Conservation (phyloP, 2,888 invertebrate species). For the Dascillus cervinus region DNA sequence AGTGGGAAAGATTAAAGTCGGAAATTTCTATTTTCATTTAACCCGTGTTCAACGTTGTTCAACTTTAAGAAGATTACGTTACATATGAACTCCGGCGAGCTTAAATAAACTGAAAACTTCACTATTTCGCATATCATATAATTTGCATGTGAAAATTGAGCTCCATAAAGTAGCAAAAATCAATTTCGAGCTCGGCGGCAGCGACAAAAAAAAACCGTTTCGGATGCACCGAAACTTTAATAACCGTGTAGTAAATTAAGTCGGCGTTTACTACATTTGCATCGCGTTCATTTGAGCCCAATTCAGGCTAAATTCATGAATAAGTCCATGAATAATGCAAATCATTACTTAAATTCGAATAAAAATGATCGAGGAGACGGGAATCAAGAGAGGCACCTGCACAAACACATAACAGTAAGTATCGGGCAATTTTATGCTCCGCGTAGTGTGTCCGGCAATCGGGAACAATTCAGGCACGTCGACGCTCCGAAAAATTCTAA, state of each 20-base stretch:
- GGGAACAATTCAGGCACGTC: background rate
- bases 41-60: too few species aligned
- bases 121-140: constrained; percentile 18
- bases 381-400: constrained; percentile 13
- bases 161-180: too few species aligned
- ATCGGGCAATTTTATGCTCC: constrained; percentile 27
- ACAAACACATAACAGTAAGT: constrained; percentile 18
- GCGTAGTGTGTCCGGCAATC: constrained; percentile 23
- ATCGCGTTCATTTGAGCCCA: constrained; percentile 30
- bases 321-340: constrained; percentile 28
- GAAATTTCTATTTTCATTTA: too few species aligned
- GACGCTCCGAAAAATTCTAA: background rate
- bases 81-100: too few species aligned
- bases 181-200: too few species aligned
- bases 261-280: constrained; percentile 23
- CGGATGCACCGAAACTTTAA: constrained; percentile 6
- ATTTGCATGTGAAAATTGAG: constrained; percentile 31
- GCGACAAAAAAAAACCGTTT: too few species aligned
- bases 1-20: too few species aligned
- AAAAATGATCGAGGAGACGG: constrained; percentile 27
- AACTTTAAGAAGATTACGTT: too few species aligned
- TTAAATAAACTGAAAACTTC: constrained; percentile 11
- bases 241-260: constrained; percentile 16
- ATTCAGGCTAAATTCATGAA: constrained; percentile 30
- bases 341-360: constrained; percentile 21